A percentile compares a stretch with the other conserved stretches of the same genome.
Evolutionary conservation across 1,140 invertebrate genomes (phyloP).

Genomic region (Pemphigus obesinymphae): DNA sequence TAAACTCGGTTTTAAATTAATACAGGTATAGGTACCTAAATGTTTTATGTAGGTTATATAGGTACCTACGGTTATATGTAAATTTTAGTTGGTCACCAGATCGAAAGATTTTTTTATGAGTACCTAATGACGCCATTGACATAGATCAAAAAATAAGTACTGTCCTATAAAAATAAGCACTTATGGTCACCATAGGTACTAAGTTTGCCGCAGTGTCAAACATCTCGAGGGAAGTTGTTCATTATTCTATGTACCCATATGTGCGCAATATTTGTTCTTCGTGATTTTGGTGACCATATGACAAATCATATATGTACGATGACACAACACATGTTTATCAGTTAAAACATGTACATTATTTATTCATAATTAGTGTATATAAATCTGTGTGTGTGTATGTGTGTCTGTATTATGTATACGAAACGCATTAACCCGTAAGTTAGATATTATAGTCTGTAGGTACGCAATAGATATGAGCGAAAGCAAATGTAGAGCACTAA

Average conservation of each 20-base stretch:
- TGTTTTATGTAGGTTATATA: too few relatives aligned
- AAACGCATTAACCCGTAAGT: too few relatives aligned
- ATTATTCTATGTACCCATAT: neutral
- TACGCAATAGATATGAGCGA: neutral
- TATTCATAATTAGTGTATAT: slow-evolving; percentile 7
- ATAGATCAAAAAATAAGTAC: too few relatives aligned
- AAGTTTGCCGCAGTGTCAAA: neutral
- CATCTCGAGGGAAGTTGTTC: neutral
- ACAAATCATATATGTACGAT: neutral
- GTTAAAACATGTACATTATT: neutral
- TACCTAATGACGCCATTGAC: too few relatives aligned
- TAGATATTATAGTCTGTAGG: too few relatives aligned
- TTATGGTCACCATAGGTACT: too few relatives aligned
- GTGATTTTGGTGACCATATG: slow-evolving; percentile 9
- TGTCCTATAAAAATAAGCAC: too few relatives aligned
- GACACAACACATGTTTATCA: slow-evolving; percentile 2
- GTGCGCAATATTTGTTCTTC: slow-evolving; percentile 20
- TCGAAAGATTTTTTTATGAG: too few relatives aligned
- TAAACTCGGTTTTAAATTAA: too few relatives aligned
- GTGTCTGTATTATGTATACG: neutral
- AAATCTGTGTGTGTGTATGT: neutral
- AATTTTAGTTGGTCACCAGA: too few relatives aligned
- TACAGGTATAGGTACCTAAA: too few relatives aligned
- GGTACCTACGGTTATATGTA: too few relatives aligned
- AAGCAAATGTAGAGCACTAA: slow-evolving; percentile 5